A percentile compares a stretch with the other conserved stretches of the same genome.
These are phyloP conservation scores for Poliocrania exsul DNA, from an alignment of 2,797 vertebrate species.

Conservation along the genomic window DNA sequence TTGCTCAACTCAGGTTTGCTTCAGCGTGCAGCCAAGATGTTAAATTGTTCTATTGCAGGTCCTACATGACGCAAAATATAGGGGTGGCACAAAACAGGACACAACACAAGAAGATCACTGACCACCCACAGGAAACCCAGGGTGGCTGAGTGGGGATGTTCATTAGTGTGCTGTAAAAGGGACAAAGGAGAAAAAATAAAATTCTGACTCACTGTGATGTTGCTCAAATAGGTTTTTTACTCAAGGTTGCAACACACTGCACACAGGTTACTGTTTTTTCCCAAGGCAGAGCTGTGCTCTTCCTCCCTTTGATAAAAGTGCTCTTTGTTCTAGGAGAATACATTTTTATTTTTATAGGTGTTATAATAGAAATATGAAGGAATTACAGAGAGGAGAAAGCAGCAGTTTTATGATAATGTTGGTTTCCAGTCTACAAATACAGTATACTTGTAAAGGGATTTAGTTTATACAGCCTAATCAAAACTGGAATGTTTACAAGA, in stretches of 20 bases:
- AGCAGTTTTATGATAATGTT: neutral
- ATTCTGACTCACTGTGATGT: neutral
- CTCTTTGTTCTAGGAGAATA: neutral
- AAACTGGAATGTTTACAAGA: neutral
- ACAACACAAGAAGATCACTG: neutral
- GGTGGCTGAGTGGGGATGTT: neutral
- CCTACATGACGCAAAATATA: neutral
- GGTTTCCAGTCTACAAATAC: neutral
- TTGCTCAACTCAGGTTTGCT: neutral
- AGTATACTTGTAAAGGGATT: neutral
- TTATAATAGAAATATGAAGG: neutral
- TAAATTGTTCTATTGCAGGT: fast-evolving
- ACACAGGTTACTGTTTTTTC: neutral
- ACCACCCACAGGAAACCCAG: neutral
- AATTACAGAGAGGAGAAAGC: neutral
- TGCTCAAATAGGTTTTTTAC: neutral
- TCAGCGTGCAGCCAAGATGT: neutral
- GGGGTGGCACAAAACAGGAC: neutral
- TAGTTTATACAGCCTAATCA: neutral
- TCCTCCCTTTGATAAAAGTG: neutral
- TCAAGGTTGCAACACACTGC: neutral
- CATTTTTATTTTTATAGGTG: neutral
- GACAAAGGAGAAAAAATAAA: neutral
- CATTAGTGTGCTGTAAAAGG: neutral
- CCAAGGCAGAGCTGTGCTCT: neutral